Base-by-base conservation (phyloP, 1,140 invertebrate species). In the Tetramorium parvispinum region DNA sequence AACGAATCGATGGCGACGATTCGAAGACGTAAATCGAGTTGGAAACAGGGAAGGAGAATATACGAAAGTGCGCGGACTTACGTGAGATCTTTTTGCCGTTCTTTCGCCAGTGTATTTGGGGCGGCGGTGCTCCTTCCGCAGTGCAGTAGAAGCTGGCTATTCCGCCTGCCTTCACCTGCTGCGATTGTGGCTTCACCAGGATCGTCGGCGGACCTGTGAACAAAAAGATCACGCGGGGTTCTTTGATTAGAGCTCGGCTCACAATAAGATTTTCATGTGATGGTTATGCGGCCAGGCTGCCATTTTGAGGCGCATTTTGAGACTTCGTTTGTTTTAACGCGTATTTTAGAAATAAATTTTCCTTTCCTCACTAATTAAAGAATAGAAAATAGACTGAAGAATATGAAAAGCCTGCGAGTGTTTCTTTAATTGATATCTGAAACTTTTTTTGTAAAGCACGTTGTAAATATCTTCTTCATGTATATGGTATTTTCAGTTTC, bases 131-230 rank as follows among this genome's bases (percentile, higher is more conserved):
- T 21, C 99, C 98, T 66, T 97, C 96, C 21, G 98, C 98, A 65
- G 97, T 97, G 96, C 99, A 99, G 95, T 98, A 99, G 96, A 99
- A 99, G 57, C 98, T 98, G 1, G 98, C 98, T 77, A 98, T 98
- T n/a, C 97, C 97, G 78, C 98, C 98, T 73, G 97, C 97, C 82
- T 97, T 97, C 46, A 99, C 99, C 91, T 97, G 97, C 92, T 98
- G 98, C 93, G 98, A 98, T 85, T 97, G 96, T 11, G 98, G 98
- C 92, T 97, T 97, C 92, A 97, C 97, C 90, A 98, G 97, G 93
- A 99, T 98, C 96, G 98, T 97, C 86, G 98, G 98, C 68, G 98
- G 98, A 97, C 98, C 98, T 99, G 97, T 88, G 94, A 94, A 95
- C 95, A 95, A 91, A 71, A 94, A 92, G 81, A 89, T 71, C 55